Percentiles rank a stretch among this genome's conserved stretches.
phyloP scores from a whole-genome alignment of 1,140 invertebrate genomes.

The Macrobrachium rosenbergii region DNA sequence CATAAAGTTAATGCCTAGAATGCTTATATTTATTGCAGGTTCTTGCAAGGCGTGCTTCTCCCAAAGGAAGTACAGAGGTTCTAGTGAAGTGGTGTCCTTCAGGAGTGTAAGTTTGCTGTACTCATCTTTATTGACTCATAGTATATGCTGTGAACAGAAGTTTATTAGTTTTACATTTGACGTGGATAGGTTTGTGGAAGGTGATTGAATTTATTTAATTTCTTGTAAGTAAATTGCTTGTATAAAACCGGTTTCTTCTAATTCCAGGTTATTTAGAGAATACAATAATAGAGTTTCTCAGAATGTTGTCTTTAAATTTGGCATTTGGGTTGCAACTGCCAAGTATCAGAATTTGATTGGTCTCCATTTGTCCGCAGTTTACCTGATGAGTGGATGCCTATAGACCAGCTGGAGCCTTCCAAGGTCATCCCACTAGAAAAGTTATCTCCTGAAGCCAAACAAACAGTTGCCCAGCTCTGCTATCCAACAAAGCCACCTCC shows the following conservation, averaged over 20 bases:
- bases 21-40: conserved; percentile 32
- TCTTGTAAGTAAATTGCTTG: no score
- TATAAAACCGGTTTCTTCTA: no score
- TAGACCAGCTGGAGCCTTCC: conserved; percentile 74
- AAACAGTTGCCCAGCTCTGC: conserved; percentile 44
- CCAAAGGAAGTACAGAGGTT: conserved; percentile 44
- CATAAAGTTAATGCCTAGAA: no score
- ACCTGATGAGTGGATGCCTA: conserved; percentile 77
- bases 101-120: conserved; percentile 49
- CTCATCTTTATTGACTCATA: no score
- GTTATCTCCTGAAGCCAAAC: conserved; percentile 69
- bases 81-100: conserved; percentile 55
- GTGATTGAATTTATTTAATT: no score
- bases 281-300: no score
- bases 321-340: no score
- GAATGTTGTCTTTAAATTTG: no score
- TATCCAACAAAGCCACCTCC: conserved; percentile 41
- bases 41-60: conserved; percentile 52
- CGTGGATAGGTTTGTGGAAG: no score
- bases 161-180: no score
- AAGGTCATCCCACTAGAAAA: conserved; percentile 74
- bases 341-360: neutral
- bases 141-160: neutral
- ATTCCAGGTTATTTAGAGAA: no score
- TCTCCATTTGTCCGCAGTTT: conserved; percentile 72